These are phyloP conservation scores for honey bee (Apis mellifera) DNA, from an alignment of 1,140 invertebrate species.

Conservation along the genomic window Amel_HAv3.1 CM009931.2:5462501-5463000, in stretches of 20 bases:
- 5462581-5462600: slow-evolving; percentile 83
- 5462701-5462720: slow-evolving; percentile 82
- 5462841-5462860: slow-evolving; percentile 75
- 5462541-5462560: background rate
- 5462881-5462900: slow-evolving; percentile 81
- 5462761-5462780: background rate
- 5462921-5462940: slow-evolving; percentile 81
- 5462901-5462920: slow-evolving; percentile 82
- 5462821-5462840: slow-evolving; percentile 75
- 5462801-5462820: too few relatives aligned
- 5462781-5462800: background rate
- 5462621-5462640: slow-evolving; percentile 81
- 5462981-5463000: too few relatives aligned
- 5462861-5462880: slow-evolving; percentile 81
- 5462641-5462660: slow-evolving; percentile 81
- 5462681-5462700: slow-evolving; percentile 82
- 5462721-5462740: slow-evolving; percentile 79
- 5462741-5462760: background rate
- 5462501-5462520: background rate
- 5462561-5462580: slow-evolving; percentile 65
- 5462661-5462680: slow-evolving; percentile 80
- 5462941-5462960: background rate
- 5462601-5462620: slow-evolving; percentile 79
- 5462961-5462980: too few relatives aligned
- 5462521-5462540: background rate